Evolutionary conservation across 1,140 invertebrate genomes (phyloP).

Genomic region (Penaeus japonicus): DNA sequence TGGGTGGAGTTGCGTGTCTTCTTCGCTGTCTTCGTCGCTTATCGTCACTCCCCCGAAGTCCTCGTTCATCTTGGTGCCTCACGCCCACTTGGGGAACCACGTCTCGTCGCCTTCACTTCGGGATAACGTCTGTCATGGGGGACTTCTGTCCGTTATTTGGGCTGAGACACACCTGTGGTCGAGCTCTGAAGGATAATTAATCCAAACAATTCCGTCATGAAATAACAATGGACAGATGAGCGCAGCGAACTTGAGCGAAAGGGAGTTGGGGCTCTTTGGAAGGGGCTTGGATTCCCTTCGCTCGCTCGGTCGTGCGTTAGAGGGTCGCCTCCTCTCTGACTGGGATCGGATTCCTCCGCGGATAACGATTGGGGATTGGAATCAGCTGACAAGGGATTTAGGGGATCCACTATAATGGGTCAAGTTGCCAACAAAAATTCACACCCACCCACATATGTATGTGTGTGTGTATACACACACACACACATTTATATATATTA

Average conservation of each 20-base stretch:
- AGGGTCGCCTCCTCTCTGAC: too few species aligned
- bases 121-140: background rate
- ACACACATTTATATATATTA: background rate
- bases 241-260: background rate
- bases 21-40: slow-evolving; percentile 46
- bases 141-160: background rate
- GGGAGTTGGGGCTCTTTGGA: too few species aligned
- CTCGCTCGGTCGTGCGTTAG: too few species aligned
- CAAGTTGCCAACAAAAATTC: too few species aligned
- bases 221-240: background rate
- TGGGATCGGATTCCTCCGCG: too few species aligned
- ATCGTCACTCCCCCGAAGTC: slow-evolving; percentile 32
- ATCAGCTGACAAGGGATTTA: too few species aligned
- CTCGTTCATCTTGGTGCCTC: slow-evolving; percentile 17
- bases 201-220: slow-evolving; percentile 27
- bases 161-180: background rate
- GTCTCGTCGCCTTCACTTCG: background rate
- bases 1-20: slow-evolving; percentile 21
- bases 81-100: background rate
- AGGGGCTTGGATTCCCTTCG: too few species aligned
- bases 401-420: too few species aligned
- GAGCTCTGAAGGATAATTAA: slow-evolving; percentile 8
- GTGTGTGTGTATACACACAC: background rate
- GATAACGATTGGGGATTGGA: too few species aligned
- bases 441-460: background rate